Conservation (phyloP, 2,113 vertebrate genomes). For the Chiloscyllium plagiosum region DNA sequence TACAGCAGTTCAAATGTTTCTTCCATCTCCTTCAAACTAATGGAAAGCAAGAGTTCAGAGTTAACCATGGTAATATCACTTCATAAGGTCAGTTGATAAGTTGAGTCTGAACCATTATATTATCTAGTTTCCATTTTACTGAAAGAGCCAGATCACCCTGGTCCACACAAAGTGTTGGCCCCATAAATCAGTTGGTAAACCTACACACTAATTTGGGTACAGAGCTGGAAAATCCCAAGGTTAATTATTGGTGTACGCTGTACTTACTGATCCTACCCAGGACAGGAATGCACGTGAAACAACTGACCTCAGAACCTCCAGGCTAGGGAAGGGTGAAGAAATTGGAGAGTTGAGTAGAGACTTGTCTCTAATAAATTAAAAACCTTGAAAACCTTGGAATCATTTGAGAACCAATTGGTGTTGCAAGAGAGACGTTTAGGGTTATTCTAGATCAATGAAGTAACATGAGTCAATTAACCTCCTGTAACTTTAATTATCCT, state of each 20-base stretch:
- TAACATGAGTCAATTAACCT: not conserved
- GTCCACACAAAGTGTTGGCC: not conserved
- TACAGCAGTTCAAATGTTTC: conserved; percentile 61
- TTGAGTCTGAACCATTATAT: not conserved
- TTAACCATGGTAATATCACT: not conserved
- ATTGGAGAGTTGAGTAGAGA: not conserved
- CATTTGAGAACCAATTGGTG: not conserved
- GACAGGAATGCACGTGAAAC: not conserved
- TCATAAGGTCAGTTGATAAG: not conserved
- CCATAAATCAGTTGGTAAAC: not conserved
- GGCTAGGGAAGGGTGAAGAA: not conserved
- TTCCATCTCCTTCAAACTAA: conserved; percentile 50
- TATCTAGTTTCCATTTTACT: not conserved
- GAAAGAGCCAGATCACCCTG: not conserved
- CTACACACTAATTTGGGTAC: not conserved
- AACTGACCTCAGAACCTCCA: not conserved
- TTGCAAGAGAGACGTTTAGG: not conserved
- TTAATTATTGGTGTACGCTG: not conserved
- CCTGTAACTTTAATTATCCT: not conserved
- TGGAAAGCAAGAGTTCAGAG: not conserved
- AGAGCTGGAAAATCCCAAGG: not conserved
- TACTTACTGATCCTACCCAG: not conserved
- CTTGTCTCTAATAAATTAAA: not conserved
- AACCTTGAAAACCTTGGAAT: not conserved
- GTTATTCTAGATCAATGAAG: not conserved